Conservation (phyloP, 30 jellyfish, hydroid and myxozoan genomes). For the Mastigias papua region DNA sequence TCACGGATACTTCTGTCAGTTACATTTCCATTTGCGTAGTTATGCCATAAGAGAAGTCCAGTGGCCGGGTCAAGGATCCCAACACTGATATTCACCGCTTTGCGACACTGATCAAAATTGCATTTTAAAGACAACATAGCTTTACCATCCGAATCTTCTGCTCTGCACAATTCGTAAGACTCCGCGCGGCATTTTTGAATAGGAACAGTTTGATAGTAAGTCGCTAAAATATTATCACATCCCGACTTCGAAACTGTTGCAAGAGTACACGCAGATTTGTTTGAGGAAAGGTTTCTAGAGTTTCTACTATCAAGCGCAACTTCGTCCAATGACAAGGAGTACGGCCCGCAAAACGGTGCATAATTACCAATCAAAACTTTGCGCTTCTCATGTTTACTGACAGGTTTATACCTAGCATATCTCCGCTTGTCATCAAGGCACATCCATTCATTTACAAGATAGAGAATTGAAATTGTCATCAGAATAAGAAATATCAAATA, state of each 20-base stretch:
- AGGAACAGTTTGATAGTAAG: slow-evolving; percentile 13
- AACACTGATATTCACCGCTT: not conserved
- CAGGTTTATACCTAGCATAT: not conserved
- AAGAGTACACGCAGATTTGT: not conserved
- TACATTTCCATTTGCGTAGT: not conserved
- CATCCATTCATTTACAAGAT: not conserved
- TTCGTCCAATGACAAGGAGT: not conserved
- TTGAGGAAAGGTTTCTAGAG: not conserved
- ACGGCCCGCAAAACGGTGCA: slow-evolving; percentile 70
- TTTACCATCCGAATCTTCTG: not conserved
- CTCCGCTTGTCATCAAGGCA: not conserved
- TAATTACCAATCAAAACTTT: slow-evolving; percentile 34
- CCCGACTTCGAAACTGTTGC: not conserved
- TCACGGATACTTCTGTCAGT: not conserved
- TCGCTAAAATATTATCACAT: not conserved
- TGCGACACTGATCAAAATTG: slow-evolving; percentile 13
- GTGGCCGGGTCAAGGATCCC: slow-evolving; percentile 11
- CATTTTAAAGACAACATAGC: slow-evolving; percentile 5
- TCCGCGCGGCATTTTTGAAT: not conserved
- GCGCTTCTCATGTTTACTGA: not conserved
- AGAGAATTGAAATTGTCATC: not conserved
- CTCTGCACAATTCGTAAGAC: not conserved
- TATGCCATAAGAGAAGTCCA: slow-evolving; percentile 28
- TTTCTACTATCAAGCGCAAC: not conserved
- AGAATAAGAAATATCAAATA: not conserved